Base-by-base conservation (phyloP, 2,888 invertebrate species). In the Didymodactylos carnosus region DNA sequence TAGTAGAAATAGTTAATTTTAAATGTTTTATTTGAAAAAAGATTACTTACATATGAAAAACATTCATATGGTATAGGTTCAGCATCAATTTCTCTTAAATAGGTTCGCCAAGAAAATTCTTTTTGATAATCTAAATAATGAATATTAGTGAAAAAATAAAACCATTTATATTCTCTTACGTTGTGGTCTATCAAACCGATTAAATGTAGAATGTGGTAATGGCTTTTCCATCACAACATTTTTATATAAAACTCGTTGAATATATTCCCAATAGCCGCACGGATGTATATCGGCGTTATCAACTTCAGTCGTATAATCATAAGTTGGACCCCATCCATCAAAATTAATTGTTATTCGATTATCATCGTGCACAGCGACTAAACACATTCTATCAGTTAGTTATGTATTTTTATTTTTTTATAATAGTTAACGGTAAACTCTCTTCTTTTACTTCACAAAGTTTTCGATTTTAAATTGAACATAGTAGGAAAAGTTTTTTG, bases 261-360 rank as follows among this genome's bases (percentile, higher is more conserved):
- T 19, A 69, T 46, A 69, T 73, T 69, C 69, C 43, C 35, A 35
- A 51, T 41, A 73, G 16, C 73, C 73, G 43, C 43, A 51, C 6
- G 73, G 73, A 53, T 41, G 41, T 23, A 73, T 43, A 69, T 73
- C 69, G 16, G 35, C 14, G 25, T 69, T 69, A 46, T 29, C 69
- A 16, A 43, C 49, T 39, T 73, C 73, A 39, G 69, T 41, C 43
- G 69, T 69, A 27, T 73, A 73, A 43, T 73, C 43, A 69, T 46
- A 69, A 29, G 29, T 46, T 29, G 43, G 25, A 23, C 41, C 35
- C 73, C 73, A 73, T 69, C 73, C 69, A 69, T 73, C 73, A 49
- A 73, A 73, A 69, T 73, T 40, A 69, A 73, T 69, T 7, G 27
- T 13, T 46, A 73, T 39, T n/a, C 41, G 40, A 39, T 69, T 39